Evolutionary conservation across 2,888 invertebrate genomes (phyloP), one percentile per base, ranked within the genome.

Genomic region (Phaonia tiefii): DNA sequence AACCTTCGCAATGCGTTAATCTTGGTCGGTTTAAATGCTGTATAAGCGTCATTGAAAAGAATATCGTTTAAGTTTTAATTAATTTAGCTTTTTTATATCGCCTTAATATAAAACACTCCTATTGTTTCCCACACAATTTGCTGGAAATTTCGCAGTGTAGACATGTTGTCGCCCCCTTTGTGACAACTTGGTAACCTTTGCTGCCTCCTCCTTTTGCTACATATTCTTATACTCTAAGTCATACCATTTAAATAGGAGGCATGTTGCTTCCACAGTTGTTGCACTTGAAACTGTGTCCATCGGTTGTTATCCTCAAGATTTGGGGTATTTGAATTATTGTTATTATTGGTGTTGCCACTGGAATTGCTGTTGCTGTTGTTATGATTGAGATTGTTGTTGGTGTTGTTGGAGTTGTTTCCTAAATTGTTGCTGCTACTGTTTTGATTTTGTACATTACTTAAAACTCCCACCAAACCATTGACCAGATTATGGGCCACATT

Each of bases 271-370:
- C 91, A 89, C 83, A 91, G 86, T 81, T 91, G 91, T 84, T 91
- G 91, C 86, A 91, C 91, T 87, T 91, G 91, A 86, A 91, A 91
- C 84, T 91, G 91, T 78, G 91, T 91, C 91, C 91, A 91, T 54
- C 91, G 91, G 84, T 86, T 90, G 85, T 86, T 89, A 76, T 91
- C 90, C 63, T 91, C 88, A 67, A 83, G 78, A 67, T 84, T 85
- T 51, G 81, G 84, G 65, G 44, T 74, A 74, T 77, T 69, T 22
- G 56, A 75, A 54, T 66, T 84, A 49, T 80, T 84, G 63, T 84
- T 86, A 42, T 63, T 84, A 17, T 65, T 84, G 10, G 60, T 86
- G 58, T 31, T 85, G 54, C 51, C 83, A 78, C 58, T 86, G 75
- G 58, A 83, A 65, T 51, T 85, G 39, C 71, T 85, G 67, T 46